A percentile compares a stretch with the other conserved stretches of the same genome.
These are phyloP conservation scores for Gulo gulo DNA, from an alignment of 2,113 vertebrate species.

Conservation along the genomic window DNA sequence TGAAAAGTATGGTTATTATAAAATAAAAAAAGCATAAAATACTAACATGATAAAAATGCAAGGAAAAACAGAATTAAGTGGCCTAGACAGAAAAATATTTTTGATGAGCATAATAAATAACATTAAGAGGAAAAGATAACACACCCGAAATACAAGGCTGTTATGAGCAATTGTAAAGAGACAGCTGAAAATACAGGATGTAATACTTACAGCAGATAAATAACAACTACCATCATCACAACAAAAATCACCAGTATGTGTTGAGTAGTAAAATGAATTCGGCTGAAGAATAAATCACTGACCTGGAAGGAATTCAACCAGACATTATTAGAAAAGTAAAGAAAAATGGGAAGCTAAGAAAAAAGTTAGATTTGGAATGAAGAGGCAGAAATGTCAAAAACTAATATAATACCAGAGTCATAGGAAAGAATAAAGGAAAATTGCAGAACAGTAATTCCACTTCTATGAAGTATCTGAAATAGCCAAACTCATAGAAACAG, in stretches of 20 bases:
- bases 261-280: background rate
- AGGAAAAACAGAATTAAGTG: background rate
- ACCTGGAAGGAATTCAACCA: background rate
- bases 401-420: background rate
- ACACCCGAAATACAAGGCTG: background rate
- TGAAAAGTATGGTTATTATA: background rate
- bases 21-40: background rate
- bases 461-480: background rate
- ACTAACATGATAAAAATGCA: background rate
- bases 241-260: background rate
- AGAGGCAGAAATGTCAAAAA: background rate
- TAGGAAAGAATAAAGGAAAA: background rate
- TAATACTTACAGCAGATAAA: background rate
- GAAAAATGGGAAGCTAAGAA: background rate
- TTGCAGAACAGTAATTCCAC: background rate
- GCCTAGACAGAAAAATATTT: background rate
- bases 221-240: background rate
- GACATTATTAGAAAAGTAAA: background rate
- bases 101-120: background rate
- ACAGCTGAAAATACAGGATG: background rate
- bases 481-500: background rate
- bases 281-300: background rate
- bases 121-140: background rate
- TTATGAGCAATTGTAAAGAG: background rate
- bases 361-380: background rate